Percentiles rank a stretch among this genome's conserved stretches.
Evolutionary conservation across 2,888 invertebrate genomes (phyloP).

Genomic region (Drosophila kambysellisi): DNA sequence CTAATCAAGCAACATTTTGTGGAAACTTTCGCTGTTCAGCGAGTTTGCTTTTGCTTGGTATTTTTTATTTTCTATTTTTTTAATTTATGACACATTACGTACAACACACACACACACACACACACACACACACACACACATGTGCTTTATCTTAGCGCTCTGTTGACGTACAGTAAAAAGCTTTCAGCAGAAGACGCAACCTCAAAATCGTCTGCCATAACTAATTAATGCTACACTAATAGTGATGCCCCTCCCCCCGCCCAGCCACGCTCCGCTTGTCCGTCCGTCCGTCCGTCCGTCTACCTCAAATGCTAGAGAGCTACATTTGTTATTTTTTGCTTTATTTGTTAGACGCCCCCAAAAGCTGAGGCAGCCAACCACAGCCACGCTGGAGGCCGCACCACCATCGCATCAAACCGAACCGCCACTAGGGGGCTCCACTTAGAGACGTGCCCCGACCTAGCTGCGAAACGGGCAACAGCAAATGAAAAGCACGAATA

Average conservation of each 20-base stretch:
- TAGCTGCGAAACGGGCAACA: slow-evolving; percentile 68
- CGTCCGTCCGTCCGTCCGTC: background rate
- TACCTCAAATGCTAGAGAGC: slow-evolving; percentile 2
- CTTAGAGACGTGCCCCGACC: slow-evolving; percentile 63
- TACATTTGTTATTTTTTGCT: slow-evolving; percentile 12
- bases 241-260: slow-evolving; percentile 59
- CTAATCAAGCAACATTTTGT: slow-evolving; percentile 26
- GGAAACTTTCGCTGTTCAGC: slow-evolving; percentile 22
- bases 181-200: slow-evolving; percentile 82
- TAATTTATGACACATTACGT: slow-evolving; percentile 29
- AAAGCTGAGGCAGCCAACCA: slow-evolving; percentile 74
- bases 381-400: slow-evolving; percentile 69
- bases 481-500: slow-evolving; percentile 84
- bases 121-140: background rate
- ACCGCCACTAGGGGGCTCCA: slow-evolving; percentile 72
- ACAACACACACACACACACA: background rate
- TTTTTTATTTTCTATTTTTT: slow-evolving; percentile 3
- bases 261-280: background rate
- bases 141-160: slow-evolving; percentile 6
- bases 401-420: slow-evolving; percentile 57
- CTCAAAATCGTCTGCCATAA: slow-evolving; percentile 85
- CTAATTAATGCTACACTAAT: slow-evolving; percentile 84
- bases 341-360: slow-evolving; percentile 60
- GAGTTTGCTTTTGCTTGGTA: slow-evolving; percentile 13
- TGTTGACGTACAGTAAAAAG: slow-evolving; percentile 78